phyloP scores from a whole-genome alignment of 2,888 invertebrate genomes.

The Plebejus melissa region DNA sequence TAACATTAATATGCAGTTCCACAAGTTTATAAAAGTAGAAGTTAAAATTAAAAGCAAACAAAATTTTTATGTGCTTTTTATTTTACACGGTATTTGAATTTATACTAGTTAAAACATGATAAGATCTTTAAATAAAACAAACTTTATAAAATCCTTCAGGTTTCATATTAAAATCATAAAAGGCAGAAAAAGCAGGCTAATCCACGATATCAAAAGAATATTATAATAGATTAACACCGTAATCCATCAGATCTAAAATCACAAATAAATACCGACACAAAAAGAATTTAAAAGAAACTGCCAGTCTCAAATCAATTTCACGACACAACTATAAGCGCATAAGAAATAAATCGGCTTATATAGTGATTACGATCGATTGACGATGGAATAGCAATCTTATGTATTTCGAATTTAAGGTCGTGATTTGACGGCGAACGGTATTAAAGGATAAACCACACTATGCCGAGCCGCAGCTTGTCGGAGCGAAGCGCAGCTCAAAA shows the following conservation, averaged over 20 bases:
- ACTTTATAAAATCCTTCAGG: background rate
- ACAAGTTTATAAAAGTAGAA: background rate
- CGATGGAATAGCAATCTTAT: constrained; percentile 21
- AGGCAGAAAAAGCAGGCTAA: background rate
- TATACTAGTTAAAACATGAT: no score
- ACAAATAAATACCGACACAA: constrained; percentile 8
- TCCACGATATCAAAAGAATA: background rate
- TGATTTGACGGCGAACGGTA: background rate
- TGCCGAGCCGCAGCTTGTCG: no score
- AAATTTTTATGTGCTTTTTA: no score
- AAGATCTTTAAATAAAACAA: background rate
- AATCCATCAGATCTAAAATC: constrained; percentile 5
- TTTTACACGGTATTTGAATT: no score
- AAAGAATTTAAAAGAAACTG: constrained; percentile 11
- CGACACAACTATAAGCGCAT: constrained; percentile 29
- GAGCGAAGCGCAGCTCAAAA: no score
- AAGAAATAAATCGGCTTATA: constrained; percentile 48
- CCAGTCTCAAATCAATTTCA: constrained; percentile 20
- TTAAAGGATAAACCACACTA: background rate
- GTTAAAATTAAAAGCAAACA: background rate
- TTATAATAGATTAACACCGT: background rate
- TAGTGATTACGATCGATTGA: constrained; percentile 47
- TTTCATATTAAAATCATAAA: background rate
- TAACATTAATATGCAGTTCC: no score
- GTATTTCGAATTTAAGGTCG: background rate